Evolutionary conservation across 2,797 vertebrate species (phyloP), one percentile per base, ranked within the genome.

Genomic region (Gymnocypris eckloni): DNA sequence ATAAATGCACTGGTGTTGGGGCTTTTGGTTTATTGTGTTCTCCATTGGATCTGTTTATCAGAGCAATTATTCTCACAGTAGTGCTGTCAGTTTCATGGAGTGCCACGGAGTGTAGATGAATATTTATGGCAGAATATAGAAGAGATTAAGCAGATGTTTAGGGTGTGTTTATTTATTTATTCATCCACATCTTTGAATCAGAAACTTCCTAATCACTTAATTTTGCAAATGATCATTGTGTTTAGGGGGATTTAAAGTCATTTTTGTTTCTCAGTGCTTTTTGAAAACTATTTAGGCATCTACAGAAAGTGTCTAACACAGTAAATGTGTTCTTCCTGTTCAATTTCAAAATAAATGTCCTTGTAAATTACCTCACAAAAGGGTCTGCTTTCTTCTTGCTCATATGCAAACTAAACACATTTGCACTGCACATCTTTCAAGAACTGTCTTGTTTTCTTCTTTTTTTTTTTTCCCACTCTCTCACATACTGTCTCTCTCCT

Each of bases 331-430:
- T 45, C 43, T 79, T 28, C 6, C 33, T 79, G 15, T 28, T 66
- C 41, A 52, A 50, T 67, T 86, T 77, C 8, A 50, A 79, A 80
- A 75, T 39, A 77, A 28, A 85, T 76, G 61, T 86, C 45, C 56
- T 52, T 41, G 37, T 61, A 56, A 86, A 89, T 73, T 71, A 61
- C 59, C 56, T 86, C 79, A 15, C 83, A 82, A 72, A 86, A 72
- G 18, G 54, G 28, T 59, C n/a, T 75, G 54, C 52, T 67, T 76
- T 48, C 33, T 56, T 85, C 71, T 56, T 28, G 67, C 71, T 89
- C 48, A 67, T 45, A 75, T 88, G 80, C 41, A 85, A 89, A 87
- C 83, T 72, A 82, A 70, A 64, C 39, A 50, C 88, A 85, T 90
- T 89, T 90, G 64, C 88, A 88, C 78, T 86, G 39, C n/a, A 18